Conservation (phyloP, 2,113 vertebrate species). For the Zosterops pallidus region DNA sequence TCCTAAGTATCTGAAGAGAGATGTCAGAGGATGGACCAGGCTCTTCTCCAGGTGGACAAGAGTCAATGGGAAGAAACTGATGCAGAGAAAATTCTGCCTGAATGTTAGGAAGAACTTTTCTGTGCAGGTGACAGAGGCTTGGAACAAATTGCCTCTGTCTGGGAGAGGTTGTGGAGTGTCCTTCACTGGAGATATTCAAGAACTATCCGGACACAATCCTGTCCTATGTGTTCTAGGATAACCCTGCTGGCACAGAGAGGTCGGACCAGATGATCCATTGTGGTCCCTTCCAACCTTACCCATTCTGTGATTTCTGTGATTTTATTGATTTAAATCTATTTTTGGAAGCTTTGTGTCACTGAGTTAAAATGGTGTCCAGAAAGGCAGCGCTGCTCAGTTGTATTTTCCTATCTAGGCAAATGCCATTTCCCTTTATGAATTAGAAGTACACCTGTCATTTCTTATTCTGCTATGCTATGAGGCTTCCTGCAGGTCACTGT, state of each 20-base stretch:
- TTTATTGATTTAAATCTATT: background rate
- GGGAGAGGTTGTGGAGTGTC: background rate
- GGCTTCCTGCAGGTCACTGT: background rate
- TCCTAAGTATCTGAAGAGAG: background rate
- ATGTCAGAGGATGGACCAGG: background rate
- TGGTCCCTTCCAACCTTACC: background rate
- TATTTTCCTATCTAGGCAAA: background rate
- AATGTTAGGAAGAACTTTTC: background rate
- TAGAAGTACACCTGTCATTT: background rate
- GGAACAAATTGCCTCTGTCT: background rate
- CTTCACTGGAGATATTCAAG: background rate
- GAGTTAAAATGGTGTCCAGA: background rate
- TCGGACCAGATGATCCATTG: background rate
- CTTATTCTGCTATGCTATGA: background rate
- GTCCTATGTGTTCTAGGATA: background rate
- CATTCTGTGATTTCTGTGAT: background rate
- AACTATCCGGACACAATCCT: background rate
- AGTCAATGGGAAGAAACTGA: rapidly evolving
- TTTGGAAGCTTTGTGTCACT: background rate
- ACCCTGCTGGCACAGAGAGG: background rate
- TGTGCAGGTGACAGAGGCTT: background rate
- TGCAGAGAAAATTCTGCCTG: background rate
- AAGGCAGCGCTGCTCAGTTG: background rate
- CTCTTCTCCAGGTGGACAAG: background rate
- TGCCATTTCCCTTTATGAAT: background rate